These are phyloP conservation scores for Chondrosia reniformis DNA, from an alignment of 37 sponge, comb jelly and placozoan genomes.

Conservation along the genomic window DNA sequence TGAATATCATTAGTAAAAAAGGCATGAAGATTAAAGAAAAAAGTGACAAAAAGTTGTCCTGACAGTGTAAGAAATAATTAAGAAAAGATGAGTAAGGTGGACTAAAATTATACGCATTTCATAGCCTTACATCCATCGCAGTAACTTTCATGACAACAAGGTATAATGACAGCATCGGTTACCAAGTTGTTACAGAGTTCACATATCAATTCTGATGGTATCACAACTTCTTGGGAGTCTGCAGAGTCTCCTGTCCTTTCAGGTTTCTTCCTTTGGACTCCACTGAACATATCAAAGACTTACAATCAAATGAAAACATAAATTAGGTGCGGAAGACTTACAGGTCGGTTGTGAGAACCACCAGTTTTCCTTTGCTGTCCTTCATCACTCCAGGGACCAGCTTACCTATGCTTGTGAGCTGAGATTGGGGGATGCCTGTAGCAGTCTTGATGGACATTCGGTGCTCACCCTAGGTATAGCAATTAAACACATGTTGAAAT, in stretches of 20 bases:
- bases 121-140: constrained; percentile 90
- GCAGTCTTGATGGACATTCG: neutral
- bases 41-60: no score
- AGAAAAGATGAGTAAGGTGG: no score
- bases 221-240: constrained; percentile 23
- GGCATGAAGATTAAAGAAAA: no score
- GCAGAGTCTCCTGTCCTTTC: neutral
- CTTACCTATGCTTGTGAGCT: constrained; percentile 14
- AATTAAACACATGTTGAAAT: no score
- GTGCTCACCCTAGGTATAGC: neutral
- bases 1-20: no score
- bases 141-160: constrained; percentile 92
- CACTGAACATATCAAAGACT: neutral
- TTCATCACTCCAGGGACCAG: constrained; percentile 47
- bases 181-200: constrained; percentile 75
- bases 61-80: no score
- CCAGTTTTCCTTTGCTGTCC: constrained; percentile 58
- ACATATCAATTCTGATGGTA: constrained; percentile 87
- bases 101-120: no score
- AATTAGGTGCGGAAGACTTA: constrained; percentile 23
- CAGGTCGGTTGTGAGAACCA: constrained; percentile 46
- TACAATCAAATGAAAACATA: neutral
- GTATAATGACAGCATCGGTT: constrained; percentile 86
- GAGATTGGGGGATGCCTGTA: constrained; percentile 49
- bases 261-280: neutral